Conservation (phyloP, 2,113 vertebrate genomes). For the Lepisosteus oculatus region DNA sequence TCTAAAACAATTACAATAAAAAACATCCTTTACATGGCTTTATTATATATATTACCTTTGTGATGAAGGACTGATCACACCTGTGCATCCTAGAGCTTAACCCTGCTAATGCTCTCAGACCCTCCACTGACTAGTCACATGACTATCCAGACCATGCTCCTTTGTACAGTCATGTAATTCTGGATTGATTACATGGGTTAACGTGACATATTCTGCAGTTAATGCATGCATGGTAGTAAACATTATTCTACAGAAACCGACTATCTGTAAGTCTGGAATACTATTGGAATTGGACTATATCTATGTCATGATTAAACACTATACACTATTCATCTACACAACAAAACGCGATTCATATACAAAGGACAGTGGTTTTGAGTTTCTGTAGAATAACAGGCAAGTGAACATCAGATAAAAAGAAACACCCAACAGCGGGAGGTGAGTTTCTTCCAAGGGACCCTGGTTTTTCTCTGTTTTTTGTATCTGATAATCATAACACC, state of each 20-base stretch:
- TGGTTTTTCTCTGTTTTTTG: not conserved
- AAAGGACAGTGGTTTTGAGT: not conserved
- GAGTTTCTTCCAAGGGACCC: slow-evolving; percentile 17
- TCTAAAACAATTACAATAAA: too few relatives aligned
- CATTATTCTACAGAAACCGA: slow-evolving; percentile 30
- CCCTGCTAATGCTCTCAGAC: slow-evolving; percentile 3
- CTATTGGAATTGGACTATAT: too few relatives aligned
- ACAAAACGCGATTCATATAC: not conserved
- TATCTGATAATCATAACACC: slow-evolving; percentile 6
- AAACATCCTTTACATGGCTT: too few relatives aligned
- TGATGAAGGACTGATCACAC: not conserved
- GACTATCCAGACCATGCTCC: slow-evolving; percentile 22
- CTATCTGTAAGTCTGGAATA: too few relatives aligned
- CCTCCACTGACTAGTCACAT: slow-evolving; percentile 25
- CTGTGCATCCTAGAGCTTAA: not conserved
- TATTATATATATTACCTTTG: too few relatives aligned
- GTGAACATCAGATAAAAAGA: slow-evolving; percentile 23
- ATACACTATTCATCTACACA: too few relatives aligned
- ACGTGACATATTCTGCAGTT: slow-evolving; percentile 16
- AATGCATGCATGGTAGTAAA: slow-evolving; percentile 34
- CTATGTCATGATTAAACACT: too few relatives aligned
- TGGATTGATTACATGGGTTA: slow-evolving; percentile 32
- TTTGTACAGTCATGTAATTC: slow-evolving; percentile 38
- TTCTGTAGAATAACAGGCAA: slow-evolving; percentile 22
- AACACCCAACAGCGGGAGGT: slow-evolving; percentile 14